Percentiles rank a stretch among this genome's conserved stretches.
These are phyloP conservation scores for Micrasema longulum DNA, from an alignment of 1,140 invertebrate genomes.

Conservation along the genomic window DNA sequence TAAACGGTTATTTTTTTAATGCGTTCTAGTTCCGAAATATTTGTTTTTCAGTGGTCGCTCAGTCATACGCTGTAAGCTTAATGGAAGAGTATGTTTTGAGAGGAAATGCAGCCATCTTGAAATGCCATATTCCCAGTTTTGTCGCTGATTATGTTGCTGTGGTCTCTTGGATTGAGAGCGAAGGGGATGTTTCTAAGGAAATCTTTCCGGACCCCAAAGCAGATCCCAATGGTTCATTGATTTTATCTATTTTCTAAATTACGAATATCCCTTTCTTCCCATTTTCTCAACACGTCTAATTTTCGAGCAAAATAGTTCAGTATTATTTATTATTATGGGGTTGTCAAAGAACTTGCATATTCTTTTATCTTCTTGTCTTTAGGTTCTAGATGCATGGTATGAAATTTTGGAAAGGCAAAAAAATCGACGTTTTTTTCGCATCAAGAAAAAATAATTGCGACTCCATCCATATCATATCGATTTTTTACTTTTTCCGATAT, in stretches of 20 bases:
- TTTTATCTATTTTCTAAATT: conserved; percentile 51
- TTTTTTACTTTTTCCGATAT: too few species aligned
- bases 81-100: conserved; percentile 91
- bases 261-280: too few species aligned
- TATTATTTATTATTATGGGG: too few species aligned
- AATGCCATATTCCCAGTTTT: conserved; percentile 93
- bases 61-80: conserved; percentile 88
- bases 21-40: conserved; percentile 36
- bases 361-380: too few species aligned
- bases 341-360: too few species aligned
- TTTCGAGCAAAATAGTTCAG: too few species aligned
- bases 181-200: conserved; percentile 64
- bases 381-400: too few species aligned
- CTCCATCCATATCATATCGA: too few species aligned
- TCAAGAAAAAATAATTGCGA: too few species aligned
- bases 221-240: conserved; percentile 76
- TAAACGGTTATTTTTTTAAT: conserved; percentile 43
- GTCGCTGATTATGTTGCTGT: conserved; percentile 90
- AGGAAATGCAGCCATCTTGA: conserved; percentile 90
- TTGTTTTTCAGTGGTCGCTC: conserved; percentile 80
- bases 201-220: conserved; percentile 71
- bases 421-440: too few species aligned
- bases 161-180: conserved; percentile 86
- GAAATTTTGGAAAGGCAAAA: too few species aligned
- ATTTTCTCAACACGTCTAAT: too few species aligned